A percentile compares a stretch with the other conserved stretches of the same genome.
phyloP scores from a whole-genome alignment of 1,140 invertebrate genomes.

The Sitobion miscanthi region DNA sequence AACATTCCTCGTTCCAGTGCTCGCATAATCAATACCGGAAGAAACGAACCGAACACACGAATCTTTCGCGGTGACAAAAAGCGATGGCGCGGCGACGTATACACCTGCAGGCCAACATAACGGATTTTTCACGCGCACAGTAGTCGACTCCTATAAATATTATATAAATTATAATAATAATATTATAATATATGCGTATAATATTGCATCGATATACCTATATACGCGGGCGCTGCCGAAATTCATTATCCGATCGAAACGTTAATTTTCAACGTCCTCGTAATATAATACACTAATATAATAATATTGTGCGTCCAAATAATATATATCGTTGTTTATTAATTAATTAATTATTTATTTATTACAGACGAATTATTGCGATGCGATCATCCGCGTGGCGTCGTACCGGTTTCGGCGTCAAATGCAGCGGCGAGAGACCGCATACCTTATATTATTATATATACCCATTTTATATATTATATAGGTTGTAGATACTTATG shows the following conservation, averaged over 20 bases:
- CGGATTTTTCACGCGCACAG: background rate
- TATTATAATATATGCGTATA: no score
- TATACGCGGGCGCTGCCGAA: background rate
- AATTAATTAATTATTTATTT: constrained; percentile 5
- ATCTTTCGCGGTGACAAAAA: background rate
- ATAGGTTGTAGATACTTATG: background rate
- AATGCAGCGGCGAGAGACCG: background rate
- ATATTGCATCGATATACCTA: background rate
- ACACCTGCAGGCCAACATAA: background rate
- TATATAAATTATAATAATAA: background rate
- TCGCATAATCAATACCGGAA: background rate
- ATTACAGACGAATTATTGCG: background rate
- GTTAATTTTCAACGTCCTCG: background rate
- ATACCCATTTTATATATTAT: background rate
- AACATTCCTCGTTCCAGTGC: background rate
- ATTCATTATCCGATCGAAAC: background rate
- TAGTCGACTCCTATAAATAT: background rate
- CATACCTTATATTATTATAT: background rate
- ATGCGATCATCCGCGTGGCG: background rate
- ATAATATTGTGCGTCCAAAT: background rate
- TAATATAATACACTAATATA: background rate
- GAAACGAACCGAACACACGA: background rate
- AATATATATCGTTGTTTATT: background rate
- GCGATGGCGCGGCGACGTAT: background rate
- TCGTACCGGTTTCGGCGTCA: background rate